These are phyloP conservation scores for Lucilia cuprina DNA, from an alignment of 1,140 invertebrate species.

Conservation along the genomic window DNA sequence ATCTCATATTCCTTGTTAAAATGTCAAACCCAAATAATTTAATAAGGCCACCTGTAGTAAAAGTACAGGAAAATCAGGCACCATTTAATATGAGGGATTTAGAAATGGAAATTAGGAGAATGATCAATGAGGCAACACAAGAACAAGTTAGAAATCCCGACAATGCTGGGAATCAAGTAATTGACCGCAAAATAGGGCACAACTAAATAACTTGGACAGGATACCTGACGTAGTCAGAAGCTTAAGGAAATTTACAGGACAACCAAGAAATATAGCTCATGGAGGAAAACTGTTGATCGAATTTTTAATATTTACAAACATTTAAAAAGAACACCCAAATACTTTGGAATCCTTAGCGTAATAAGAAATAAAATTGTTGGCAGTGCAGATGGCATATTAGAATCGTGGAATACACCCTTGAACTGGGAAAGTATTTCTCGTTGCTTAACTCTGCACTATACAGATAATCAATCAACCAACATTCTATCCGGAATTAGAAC, in stretches of 20 bases:
- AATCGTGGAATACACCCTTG: too few species aligned
- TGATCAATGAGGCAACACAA: background rate
- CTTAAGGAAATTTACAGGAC: too few species aligned
- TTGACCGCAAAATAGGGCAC: background rate
- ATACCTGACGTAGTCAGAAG: too few species aligned
- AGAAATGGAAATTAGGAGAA: background rate
- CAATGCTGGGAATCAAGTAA: background rate
- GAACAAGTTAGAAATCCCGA: background rate
- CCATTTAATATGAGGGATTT: background rate
- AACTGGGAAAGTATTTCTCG: too few species aligned
- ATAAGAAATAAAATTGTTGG: too few species aligned
- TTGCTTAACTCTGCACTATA: too few species aligned
- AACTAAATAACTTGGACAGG: background rate
- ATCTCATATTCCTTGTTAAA: background rate
- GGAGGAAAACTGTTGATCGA: too few species aligned
- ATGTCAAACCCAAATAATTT: background rate
- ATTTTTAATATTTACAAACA: too few species aligned
- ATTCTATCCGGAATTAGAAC: background rate
- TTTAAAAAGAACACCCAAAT: too few species aligned
- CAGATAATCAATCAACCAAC: background rate
- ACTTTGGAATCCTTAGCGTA: too few species aligned
- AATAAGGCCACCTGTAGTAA: background rate
- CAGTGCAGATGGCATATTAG: too few species aligned
- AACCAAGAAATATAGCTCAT: too few species aligned
- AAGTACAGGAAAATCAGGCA: background rate